Percentiles rank a stretch among this genome's conserved stretches.
Evolutionary conservation across 2,888 invertebrate genomes (phyloP).

Genomic region (Xanthorhoe spadicearia): DNA sequence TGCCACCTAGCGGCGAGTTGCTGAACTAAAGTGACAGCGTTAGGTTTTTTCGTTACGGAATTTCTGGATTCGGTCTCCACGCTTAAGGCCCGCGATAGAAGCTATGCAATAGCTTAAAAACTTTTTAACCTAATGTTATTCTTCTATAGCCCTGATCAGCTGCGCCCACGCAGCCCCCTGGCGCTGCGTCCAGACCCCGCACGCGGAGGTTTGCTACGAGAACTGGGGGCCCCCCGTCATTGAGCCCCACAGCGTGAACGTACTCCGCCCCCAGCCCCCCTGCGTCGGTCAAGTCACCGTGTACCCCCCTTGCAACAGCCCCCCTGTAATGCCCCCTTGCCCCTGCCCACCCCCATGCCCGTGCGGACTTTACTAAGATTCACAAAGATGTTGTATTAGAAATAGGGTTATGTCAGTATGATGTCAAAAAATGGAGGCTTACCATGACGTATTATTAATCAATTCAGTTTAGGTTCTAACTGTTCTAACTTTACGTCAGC

Average conservation of each 20-base stretch:
- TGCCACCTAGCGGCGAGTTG: no score
- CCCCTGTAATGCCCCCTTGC: slow-evolving; percentile 30
- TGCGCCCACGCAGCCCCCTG: slow-evolving; percentile 63
- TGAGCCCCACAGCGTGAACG: slow-evolving; percentile 55
- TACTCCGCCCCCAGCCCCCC: slow-evolving; percentile 50
- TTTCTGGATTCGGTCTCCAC: no score
- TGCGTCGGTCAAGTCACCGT: slow-evolving; percentile 59
- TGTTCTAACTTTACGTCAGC: no score
- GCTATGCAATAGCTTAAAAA: no score
- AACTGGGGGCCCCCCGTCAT: slow-evolving; percentile 54
- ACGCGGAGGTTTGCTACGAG: slow-evolving; percentile 62
- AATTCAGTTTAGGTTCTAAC: no score
- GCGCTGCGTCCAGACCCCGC: slow-evolving; percentile 58
- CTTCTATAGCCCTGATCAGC: slow-evolving; percentile 57
- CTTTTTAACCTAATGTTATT: slow-evolving; percentile 8
- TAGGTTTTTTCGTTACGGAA: no score
- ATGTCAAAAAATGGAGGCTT: no score
- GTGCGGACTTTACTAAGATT: slow-evolving; percentile 10
- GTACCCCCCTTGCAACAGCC: slow-evolving; percentile 45
- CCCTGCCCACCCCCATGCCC: slow-evolving; percentile 32
- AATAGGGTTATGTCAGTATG: no score
- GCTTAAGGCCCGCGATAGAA: no score
- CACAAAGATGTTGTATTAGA: no score
- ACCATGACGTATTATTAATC: no score
- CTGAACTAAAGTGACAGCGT: no score